A percentile compares a stretch with the other conserved stretches of the same genome.
Evolutionary conservation across 30 jellyfish, hydroid and myxozoan species (phyloP).

Genomic region (Cassiopea xamachana): DNA sequence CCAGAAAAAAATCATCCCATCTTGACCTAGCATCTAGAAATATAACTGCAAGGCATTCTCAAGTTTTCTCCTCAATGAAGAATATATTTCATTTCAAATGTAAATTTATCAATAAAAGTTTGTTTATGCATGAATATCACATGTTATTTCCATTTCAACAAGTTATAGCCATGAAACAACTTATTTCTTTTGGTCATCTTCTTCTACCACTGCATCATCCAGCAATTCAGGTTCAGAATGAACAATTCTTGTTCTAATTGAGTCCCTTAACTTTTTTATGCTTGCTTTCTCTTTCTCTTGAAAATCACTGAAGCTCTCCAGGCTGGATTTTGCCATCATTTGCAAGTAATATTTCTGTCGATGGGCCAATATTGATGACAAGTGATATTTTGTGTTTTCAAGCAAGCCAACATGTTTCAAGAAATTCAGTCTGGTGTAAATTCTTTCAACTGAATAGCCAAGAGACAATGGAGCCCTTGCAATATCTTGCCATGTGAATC

Average conservation of each 20-base stretch:
- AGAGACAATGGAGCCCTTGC: conserved; percentile 62
- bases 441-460: conserved; percentile 61
- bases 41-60: no score
- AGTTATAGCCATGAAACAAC: no score
- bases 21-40: no score
- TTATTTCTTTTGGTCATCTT: background rate
- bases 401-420: conserved; percentile 35
- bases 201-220: background rate
- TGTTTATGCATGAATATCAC: no score
- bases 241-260: conserved; percentile 34
- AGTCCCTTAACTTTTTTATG: conserved; percentile 30
- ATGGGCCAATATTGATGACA: conserved; percentile 42
- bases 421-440: conserved; percentile 46
- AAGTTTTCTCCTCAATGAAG: no score
- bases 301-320: conserved; percentile 23
- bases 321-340: conserved; percentile 32
- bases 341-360: conserved; percentile 18
- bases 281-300: conserved; percentile 31
- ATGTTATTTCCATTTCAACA: no score
- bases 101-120: no score
- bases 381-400: conserved; percentile 14
- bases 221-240: conserved; percentile 49
- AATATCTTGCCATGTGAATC: conserved; percentile 57
- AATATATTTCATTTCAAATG: no score
- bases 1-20: no score